Evolutionary conservation across 2,888 invertebrate genomes (phyloP).

Genomic region (Drosophila multiciliata): DNA sequence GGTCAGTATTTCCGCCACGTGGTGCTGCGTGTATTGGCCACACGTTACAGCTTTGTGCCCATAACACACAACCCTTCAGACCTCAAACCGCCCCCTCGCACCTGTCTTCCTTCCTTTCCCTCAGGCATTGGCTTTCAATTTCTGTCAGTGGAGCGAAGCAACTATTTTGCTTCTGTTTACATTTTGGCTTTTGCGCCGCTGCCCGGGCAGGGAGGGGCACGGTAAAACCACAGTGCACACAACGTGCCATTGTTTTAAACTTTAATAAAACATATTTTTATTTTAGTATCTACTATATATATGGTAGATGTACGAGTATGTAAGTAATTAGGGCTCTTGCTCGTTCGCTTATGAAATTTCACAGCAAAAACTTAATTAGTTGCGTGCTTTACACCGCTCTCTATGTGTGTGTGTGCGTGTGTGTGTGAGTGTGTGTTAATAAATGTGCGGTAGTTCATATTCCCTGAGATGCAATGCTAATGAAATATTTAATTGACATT

Average conservation of each 20-base stretch:
- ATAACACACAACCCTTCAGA: neutral
- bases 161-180: constrained; percentile 45
- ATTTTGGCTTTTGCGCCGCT: constrained; percentile 44
- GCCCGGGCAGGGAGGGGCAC: neutral
- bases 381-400: constrained; percentile 30
- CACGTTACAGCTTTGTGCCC: constrained; percentile 26
- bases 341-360: constrained; percentile 54
- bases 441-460: constrained; percentile 12
- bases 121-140: constrained; percentile 50
- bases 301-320: neutral
- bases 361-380: constrained; percentile 37
- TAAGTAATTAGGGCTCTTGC: constrained; percentile 20
- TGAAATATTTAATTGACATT: constrained; percentile 78
- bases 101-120: neutral
- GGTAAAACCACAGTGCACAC: constrained; percentile 13
- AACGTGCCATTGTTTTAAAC: constrained; percentile 64
- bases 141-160: constrained; percentile 37
- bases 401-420: constrained; percentile 10
- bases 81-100: neutral
- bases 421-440: constrained; percentile 4
- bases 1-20: constrained; percentile 25
- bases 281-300: neutral
- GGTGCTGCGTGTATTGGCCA: constrained; percentile 22
- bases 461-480: constrained; percentile 56
- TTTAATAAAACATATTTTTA: constrained; percentile 30